These are phyloP conservation scores for Vidua macroura DNA, from an alignment of 2,113 vertebrate species.

Conservation along the genomic window DNA sequence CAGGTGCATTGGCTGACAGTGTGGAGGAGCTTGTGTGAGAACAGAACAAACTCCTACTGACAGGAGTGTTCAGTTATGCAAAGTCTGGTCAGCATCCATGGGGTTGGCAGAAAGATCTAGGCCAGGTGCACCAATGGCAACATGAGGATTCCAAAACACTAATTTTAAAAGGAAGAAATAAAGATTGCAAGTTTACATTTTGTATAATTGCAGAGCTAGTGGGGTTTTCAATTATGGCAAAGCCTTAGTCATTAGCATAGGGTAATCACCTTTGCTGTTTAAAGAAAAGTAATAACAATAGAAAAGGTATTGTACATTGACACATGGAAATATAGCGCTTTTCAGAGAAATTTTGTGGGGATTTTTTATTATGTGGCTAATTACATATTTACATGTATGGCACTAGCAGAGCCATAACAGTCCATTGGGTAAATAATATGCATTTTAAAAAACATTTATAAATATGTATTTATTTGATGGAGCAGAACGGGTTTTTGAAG, in stretches of 20 bases:
- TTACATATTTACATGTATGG: conserved; percentile 63
- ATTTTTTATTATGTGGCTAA: conserved; percentile 63
- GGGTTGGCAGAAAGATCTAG: background rate
- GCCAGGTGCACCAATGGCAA: background rate
- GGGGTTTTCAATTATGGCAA: background rate
- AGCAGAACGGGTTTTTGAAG: conserved; percentile 60
- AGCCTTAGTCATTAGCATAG: background rate
- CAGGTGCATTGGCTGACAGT: background rate
- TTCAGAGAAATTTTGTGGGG: conserved; percentile 47
- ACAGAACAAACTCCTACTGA: background rate
- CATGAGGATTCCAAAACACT: background rate
- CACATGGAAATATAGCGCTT: conserved; percentile 34
- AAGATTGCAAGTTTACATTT: background rate
- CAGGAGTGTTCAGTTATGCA: background rate
- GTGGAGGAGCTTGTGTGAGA: background rate
- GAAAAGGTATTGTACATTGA: background rate
- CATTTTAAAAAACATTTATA: conserved; percentile 68
- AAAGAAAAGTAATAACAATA: conserved; percentile 51
- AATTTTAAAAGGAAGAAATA: background rate
- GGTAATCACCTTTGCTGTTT: conserved; percentile 29
- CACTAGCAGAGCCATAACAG: conserved; percentile 41
- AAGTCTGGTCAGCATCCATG: background rate
- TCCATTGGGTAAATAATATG: conserved; percentile 51
- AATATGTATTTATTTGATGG: conserved; percentile 73
- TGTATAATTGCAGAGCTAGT: background rate